Base-by-base conservation (phyloP, 64 coral and sea anemone genomes). In the Montipora cactus region DNA sequence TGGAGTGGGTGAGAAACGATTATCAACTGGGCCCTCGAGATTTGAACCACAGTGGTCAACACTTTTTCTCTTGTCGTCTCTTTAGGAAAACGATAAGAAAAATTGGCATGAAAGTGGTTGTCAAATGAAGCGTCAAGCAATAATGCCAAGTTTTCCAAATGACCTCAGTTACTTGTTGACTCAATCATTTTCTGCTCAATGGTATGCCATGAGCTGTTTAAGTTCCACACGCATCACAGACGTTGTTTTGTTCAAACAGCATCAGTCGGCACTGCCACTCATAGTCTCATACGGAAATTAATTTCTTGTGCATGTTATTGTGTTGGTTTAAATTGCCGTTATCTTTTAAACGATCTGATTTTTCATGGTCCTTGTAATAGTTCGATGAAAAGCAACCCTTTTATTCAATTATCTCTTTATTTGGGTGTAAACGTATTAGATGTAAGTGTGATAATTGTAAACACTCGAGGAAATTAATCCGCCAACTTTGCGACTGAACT, bases 371-470 rank as follows among this genome's bases (percentile, higher is more conserved):
- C 48, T 37, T 72, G 28, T 72, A 50, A 64, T 86, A 45, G 8
- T 46, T 8, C 47, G 82, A 71, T 86, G 82, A 86, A 86, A 86
- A 45, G 82, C 68, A 49, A 50, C 82, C n/a, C 82, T 72, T 70
- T 86, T 86, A 86, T 86, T 86, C 64, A 86, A 86, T 72, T 86
- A 86, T 71, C 82, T 51, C 82, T 86, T 86, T 70, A 71, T 86
- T 68, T 86, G 67, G 66, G 82, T 86, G 16, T 86, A 72, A 86
- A 67, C 66, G 62, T 71, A 78, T 78, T 49, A 86, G 49, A 45
- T 50, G 82, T 44, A 86, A 71, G 64, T 50, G 82, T 44, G 66
- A 86, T 86, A 49, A 85, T 85, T 66, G 66, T 6, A 85, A 70
- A 85, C 64, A 70, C 44, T 70, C 3, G 45, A 85, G 81, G n/a